phyloP scores from a whole-genome alignment of 2,113 vertebrate species.

The Bubo scandiacus region DNA sequence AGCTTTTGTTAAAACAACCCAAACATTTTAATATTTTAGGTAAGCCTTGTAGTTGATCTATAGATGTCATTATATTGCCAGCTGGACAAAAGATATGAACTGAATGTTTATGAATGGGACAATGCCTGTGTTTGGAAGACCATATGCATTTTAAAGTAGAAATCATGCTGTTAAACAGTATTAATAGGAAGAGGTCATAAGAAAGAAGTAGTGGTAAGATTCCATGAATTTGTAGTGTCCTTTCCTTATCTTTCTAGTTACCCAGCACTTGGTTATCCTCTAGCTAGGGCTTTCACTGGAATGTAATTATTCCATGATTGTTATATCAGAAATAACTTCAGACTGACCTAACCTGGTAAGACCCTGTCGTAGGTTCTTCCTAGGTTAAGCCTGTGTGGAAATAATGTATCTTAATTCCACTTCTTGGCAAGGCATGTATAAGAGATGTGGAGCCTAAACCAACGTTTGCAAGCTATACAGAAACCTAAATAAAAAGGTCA shows the following conservation, averaged over 20 bases:
- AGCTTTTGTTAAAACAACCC: background rate
- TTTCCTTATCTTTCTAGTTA: background rate
- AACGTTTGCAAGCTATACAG: background rate
- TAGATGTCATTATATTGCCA: background rate
- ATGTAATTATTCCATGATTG: background rate
- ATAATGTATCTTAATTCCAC: background rate
- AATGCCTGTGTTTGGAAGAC: background rate
- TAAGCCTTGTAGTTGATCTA: background rate
- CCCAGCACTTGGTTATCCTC: background rate
- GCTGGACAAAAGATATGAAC: background rate
- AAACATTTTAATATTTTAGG: background rate
- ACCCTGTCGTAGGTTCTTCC: background rate
- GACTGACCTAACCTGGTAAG: background rate
- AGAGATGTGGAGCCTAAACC: background rate
- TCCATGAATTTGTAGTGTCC: background rate
- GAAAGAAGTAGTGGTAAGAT: background rate
- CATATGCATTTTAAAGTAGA: background rate
- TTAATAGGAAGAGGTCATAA: background rate
- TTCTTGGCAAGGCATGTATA: background rate
- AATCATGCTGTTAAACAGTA: background rate
- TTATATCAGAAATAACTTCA: background rate
- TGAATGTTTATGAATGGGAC: background rate
- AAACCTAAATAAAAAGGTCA: background rate
- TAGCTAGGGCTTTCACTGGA: background rate
- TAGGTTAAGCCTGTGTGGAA: background rate